Percentiles rank a stretch among this genome's conserved stretches.
Conservation (phyloP, 2,888 invertebrate genomes). For the Schrankia costaestrigalis region DNA sequence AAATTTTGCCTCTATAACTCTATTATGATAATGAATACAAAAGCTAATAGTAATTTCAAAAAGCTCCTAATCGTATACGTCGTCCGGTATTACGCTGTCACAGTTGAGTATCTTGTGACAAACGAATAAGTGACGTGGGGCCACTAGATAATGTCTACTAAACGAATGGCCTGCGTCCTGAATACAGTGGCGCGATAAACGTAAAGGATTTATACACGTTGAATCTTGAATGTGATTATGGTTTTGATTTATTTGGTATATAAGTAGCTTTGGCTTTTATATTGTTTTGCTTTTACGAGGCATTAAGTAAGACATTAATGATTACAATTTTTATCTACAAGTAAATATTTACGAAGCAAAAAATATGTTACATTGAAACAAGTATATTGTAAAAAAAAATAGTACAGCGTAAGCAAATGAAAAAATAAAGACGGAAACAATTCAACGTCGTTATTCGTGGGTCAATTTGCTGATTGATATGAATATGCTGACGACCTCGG, state of each 20-base stretch:
- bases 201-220: slow-evolving; percentile 18
- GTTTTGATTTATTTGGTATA: not conserved
- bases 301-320: too few relatives aligned
- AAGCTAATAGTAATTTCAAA: slow-evolving; percentile 25
- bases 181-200: slow-evolving; percentile 46
- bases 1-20: too few relatives aligned
- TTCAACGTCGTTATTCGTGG: too few relatives aligned
- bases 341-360: too few relatives aligned
- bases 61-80: slow-evolving; percentile 28
- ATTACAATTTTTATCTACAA: too few relatives aligned
- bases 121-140: slow-evolving; percentile 51
- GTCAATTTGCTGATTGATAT: too few relatives aligned
- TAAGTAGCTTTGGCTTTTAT: not conserved
- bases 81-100: slow-evolving; percentile 36
- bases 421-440: too few relatives aligned
- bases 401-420: too few relatives aligned
- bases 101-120: slow-evolving; percentile 47
- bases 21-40: not conserved
- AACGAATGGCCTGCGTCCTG: slow-evolving; percentile 61
- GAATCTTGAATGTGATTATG: slow-evolving; percentile 1
- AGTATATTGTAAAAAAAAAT: too few relatives aligned
- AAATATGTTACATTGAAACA: too few relatives aligned
- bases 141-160: slow-evolving; percentile 61
- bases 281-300: too few relatives aligned
- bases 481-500: too few relatives aligned